A percentile compares a stretch with the other conserved stretches of the same genome.
Evolutionary conservation across 1,140 invertebrate genomes (phyloP).

Genomic region (Archegozetes longisetosus): DNA sequence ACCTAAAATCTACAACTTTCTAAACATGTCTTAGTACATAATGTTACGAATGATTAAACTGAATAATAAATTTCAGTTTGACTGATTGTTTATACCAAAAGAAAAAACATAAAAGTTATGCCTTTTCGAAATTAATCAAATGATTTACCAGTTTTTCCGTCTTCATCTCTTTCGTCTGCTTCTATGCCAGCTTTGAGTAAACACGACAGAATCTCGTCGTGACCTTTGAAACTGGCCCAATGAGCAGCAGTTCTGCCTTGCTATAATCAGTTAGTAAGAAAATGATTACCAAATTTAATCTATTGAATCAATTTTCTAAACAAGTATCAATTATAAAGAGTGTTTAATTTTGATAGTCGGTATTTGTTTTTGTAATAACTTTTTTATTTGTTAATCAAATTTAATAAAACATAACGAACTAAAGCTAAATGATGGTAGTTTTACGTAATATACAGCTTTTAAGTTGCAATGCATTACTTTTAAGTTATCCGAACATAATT

Average conservation of each 20-base stretch:
- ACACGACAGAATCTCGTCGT: conserved; percentile 49
- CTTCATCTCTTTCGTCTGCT: conserved; percentile 49
- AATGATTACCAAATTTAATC: conserved; percentile 1
- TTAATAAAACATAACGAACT: too few relatives aligned
- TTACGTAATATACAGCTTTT: too few relatives aligned
- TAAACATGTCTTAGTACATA: background rate
- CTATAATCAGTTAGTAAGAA: conserved; percentile 31
- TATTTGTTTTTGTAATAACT: too few relatives aligned
- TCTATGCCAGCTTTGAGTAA: conserved; percentile 47
- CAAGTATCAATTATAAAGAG: background rate
- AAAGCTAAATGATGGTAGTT: too few relatives aligned
- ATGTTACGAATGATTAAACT: background rate
- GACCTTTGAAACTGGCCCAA: conserved; percentile 51
- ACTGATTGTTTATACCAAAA: too few relatives aligned
- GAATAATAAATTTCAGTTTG: background rate
- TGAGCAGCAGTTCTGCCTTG: conserved; percentile 53
- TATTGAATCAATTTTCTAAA: background rate
- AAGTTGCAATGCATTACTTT: too few relatives aligned
- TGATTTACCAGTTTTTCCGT: conserved; percentile 22
- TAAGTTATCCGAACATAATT: too few relatives aligned
- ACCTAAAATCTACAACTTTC: too few relatives aligned
- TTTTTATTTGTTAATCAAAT: background rate
- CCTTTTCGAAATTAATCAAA: too few relatives aligned
- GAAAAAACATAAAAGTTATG: too few relatives aligned
- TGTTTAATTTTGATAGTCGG: too few relatives aligned